These are phyloP conservation scores for Aricia agestis DNA, from an alignment of 1,140 invertebrate genomes.

Conservation along the genomic window DNA sequence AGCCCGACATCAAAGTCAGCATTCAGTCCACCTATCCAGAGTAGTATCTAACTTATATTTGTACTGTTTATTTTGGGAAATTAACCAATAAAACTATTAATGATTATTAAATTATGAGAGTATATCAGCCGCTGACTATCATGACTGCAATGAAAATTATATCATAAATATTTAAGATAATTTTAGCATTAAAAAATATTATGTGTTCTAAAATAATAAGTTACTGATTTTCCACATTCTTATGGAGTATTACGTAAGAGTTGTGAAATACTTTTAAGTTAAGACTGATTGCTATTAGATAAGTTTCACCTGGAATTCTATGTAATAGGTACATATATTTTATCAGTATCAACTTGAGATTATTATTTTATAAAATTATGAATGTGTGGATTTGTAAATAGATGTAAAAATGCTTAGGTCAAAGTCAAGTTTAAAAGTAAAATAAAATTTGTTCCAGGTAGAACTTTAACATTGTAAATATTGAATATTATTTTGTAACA, in stretches of 20 bases:
- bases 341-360: background rate
- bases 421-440: background rate
- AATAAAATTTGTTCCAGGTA: background rate
- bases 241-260: background rate
- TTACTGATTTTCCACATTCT: background rate
- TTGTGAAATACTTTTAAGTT: too few species aligned
- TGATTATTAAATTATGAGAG: too few species aligned
- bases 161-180: background rate
- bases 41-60: background rate
- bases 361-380: background rate
- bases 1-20: conserved; percentile 10
- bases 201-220: background rate
- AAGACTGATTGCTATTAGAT: background rate
- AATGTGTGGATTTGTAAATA: background rate
- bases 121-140: background rate
- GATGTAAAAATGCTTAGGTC: background rate
- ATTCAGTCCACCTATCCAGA: conserved; percentile 1
- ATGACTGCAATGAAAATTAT: background rate
- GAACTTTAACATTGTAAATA: background rate
- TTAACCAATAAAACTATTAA: background rate
- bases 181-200: background rate
- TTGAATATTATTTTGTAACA: conserved; percentile 13
- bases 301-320: background rate
- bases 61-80: background rate
- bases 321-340: background rate